Base-by-base conservation (phyloP, 1,140 invertebrate species). In the Ctenoplectra terminalis region DNA sequence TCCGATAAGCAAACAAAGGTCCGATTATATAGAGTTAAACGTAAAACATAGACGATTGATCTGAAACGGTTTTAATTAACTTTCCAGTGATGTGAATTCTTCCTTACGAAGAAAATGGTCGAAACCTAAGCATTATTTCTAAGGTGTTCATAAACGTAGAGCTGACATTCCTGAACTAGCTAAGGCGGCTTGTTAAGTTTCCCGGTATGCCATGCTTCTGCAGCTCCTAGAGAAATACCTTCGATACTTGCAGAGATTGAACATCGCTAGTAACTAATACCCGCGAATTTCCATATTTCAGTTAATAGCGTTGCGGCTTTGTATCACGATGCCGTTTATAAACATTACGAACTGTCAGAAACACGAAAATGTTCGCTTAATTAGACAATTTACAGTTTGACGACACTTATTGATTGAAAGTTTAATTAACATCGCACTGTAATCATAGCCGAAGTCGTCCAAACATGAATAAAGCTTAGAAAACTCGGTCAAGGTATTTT, bases 161-260 rank as follows among this genome's bases (percentile, higher is more conserved):
- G 37, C 60, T 48, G 56, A 61, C 60, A 61, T 85, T 78, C 70
- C 67, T 54, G 80, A 87, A 87, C 50, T 79, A 61, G 71, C 61
- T 50, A 71, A 75, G 84, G 61, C 60, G 71, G 70, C 85, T 82
- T 60, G 81, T 86, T 87, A 86, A 87, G 71, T 86, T 87, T n/a
- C 43, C 75, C 20, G 75, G 81, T 50, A 86, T 78, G 79, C 72
- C 26, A 58, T 69, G 60, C 58, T 52, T 70, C 78, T 63, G 43
- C 58, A 76, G 54, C 31, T 67, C 17, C 46, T 54, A 17, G 29
- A 76, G 46, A 86, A 79, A 86, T 86, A 64, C 81, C 81, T 83
- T 72, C 75, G 81, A 87, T 87, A 87, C 84, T 87, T 76, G 75
- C 43, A 76, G 48, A 83, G 75, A 86, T 87, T 86, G 67, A 74